Evolutionary conservation across 2,797 vertebrate species (phyloP).

Genomic region (Melanotaenia maccullochi): DNA sequence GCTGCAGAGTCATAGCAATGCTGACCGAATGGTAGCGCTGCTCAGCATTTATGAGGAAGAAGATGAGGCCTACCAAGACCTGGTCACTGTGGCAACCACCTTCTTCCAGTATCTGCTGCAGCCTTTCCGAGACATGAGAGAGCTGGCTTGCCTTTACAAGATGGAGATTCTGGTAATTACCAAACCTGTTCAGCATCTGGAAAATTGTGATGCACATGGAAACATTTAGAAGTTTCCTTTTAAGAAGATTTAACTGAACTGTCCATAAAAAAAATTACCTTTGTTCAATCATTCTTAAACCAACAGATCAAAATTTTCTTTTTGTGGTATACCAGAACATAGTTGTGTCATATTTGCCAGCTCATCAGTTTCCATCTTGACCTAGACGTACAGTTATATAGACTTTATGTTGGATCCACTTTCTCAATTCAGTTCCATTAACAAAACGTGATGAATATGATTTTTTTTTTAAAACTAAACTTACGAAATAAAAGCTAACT

Average conservation of each 20-base stretch:
- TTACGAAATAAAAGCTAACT: not conserved
- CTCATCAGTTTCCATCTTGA: not conserved
- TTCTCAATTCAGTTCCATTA: not conserved
- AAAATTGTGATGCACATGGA: not conserved
- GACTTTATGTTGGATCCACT: not conserved
- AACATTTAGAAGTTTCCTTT: not conserved
- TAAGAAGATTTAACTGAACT: not conserved
- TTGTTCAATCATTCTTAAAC: not conserved
- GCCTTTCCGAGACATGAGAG: constrained; percentile 95
- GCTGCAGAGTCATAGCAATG: constrained; percentile 84
- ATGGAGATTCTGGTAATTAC: constrained; percentile 90
- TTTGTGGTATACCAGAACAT: not conserved
- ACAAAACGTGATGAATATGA: not conserved
- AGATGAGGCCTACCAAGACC: constrained; percentile 89
- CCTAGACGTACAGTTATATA: not conserved
- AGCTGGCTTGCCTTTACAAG: constrained; percentile 91
- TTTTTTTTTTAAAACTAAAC: not conserved
- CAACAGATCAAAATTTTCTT: not conserved
- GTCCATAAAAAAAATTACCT: not conserved
- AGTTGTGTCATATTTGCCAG: not conserved
- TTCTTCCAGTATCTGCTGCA: constrained; percentile 96
- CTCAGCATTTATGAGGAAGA: constrained; percentile 91
- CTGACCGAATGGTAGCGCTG: constrained; percentile 88
- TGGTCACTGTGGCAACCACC: constrained; percentile 88
- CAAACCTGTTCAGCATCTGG: not conserved